Conservation (phyloP, 2,113 vertebrate species). For the Hippocampus barbouri region DNA sequence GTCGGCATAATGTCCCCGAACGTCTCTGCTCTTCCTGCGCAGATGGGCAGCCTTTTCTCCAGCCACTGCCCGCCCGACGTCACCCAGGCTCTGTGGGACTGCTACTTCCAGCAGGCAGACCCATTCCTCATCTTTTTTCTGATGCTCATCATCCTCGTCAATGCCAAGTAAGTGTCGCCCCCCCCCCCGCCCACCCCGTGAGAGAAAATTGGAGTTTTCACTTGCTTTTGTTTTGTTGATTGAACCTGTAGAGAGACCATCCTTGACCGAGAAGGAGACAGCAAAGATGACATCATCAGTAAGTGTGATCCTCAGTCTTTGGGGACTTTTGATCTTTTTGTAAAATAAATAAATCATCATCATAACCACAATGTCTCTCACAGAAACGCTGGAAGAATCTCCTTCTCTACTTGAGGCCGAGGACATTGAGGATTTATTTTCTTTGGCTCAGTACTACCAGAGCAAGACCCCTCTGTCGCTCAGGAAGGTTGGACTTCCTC, state of each 20-base stretch:
- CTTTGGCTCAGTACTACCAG: constrained; percentile 94
- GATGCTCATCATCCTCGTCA: constrained; percentile 98
- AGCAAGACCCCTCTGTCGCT: constrained; percentile 95
- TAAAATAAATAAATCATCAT: background rate
- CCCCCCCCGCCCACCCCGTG: too few relatives aligned
- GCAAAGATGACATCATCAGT: constrained; percentile 89
- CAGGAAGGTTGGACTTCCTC: constrained; percentile 79
- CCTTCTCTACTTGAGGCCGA: constrained; percentile 84
- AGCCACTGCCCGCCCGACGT: constrained; percentile 86
- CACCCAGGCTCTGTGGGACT: constrained; percentile 91
- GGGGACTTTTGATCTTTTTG: too few relatives aligned
- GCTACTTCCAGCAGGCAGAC: constrained; percentile 92
- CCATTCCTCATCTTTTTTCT: constrained; percentile 98
- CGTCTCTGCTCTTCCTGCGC: constrained; percentile 23
- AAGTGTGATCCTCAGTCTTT: constrained; percentile 62
- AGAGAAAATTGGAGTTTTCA: background rate
- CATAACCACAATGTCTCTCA: constrained; percentile 1
- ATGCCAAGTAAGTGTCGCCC: constrained; percentile 83
- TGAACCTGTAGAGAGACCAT: constrained; percentile 81
- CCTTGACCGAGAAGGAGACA: constrained; percentile 78
- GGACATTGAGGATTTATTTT: constrained; percentile 94
- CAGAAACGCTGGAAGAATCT: constrained; percentile 85
- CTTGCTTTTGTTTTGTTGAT: constrained; percentile 12
- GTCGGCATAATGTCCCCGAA: background rate
- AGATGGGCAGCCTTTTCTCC: constrained; percentile 94